These are phyloP conservation scores for Hippocampus abdominalis DNA, from an alignment of 2,113 vertebrate species.

Conservation along the genomic window DNA sequence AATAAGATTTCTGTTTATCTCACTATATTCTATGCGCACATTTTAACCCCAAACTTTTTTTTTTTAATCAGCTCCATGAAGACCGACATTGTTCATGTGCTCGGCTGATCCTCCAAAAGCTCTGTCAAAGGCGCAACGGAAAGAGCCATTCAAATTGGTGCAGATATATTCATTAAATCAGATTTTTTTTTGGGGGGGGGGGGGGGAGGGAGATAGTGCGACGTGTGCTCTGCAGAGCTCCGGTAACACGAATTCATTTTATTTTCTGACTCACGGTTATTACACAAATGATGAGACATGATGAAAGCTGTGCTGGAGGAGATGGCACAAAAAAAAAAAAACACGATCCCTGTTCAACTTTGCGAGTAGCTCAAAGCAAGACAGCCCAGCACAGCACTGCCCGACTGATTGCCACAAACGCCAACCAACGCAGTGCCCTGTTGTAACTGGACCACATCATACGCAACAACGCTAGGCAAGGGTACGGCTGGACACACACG, in stretches of 20 bases:
- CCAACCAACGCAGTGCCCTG: slow-evolving; percentile 13
- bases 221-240: background rate
- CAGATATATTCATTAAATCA: background rate
- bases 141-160: background rate
- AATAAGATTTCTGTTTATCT: no score
- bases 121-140: background rate
- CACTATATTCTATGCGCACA: background rate
- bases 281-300: background rate
- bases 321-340: background rate
- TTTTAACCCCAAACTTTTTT: background rate
- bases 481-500: background rate
- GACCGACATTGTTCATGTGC: background rate
- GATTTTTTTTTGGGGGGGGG: background rate
- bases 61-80: background rate
- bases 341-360: background rate
- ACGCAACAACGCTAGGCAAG: background rate
- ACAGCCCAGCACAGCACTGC: background rate
- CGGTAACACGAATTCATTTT: background rate
- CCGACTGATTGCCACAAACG: slow-evolving; percentile 21
- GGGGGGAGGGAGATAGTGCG: background rate
- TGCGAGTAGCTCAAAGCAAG: background rate
- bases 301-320: background rate
- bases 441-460: background rate
- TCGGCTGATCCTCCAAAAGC: background rate
- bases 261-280: slow-evolving; percentile 2